Conservation (phyloP, 2,888 invertebrate genomes). For the Caenorhabditis virilis region DNA sequence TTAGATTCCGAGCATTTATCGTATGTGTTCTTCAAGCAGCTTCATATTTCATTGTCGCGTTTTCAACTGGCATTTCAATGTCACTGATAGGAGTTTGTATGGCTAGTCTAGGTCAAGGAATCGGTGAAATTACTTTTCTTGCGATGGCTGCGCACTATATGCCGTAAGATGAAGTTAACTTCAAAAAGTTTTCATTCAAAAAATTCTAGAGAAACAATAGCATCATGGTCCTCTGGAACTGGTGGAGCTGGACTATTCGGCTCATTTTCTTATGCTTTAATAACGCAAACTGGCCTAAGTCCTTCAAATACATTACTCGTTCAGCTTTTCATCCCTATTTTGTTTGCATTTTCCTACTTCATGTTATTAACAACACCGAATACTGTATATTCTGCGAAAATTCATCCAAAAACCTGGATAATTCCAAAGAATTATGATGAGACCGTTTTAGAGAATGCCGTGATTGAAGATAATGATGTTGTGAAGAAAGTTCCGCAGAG, state of each 20-base stretch:
- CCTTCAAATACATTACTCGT: slow-evolving; percentile 74
- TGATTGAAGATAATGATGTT: neutral
- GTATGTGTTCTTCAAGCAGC: slow-evolving; percentile 54
- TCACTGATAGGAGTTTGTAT: slow-evolving; percentile 73
- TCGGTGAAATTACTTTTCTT: slow-evolving; percentile 81
- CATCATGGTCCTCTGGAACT: slow-evolving; percentile 85
- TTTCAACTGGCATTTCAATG: slow-evolving; percentile 51
- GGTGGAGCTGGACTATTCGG: slow-evolving; percentile 79
- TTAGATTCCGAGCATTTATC: slow-evolving; percentile 54
- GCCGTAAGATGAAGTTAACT: slow-evolving; percentile 70
- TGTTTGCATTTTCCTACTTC: slow-evolving; percentile 74
- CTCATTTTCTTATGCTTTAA: slow-evolving; percentile 70
- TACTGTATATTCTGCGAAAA: slow-evolving; percentile 39
- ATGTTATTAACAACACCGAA: slow-evolving; percentile 36
- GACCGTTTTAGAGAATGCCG: slow-evolving; percentile 15
- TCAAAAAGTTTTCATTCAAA: neutral
- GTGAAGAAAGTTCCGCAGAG: slow-evolving; percentile 28
- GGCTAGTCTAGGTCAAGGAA: slow-evolving; percentile 79
- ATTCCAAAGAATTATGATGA: slow-evolving; percentile 46
- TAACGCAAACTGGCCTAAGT: slow-evolving; percentile 71
- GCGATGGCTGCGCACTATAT: slow-evolving; percentile 78
- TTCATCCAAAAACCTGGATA: slow-evolving; percentile 55
- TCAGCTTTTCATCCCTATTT: slow-evolving; percentile 78
- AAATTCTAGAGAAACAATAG: slow-evolving; percentile 76
- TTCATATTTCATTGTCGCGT: slow-evolving; percentile 64